Conservation (phyloP, 2,113 vertebrate species). For the Phycodurus eques region DNA sequence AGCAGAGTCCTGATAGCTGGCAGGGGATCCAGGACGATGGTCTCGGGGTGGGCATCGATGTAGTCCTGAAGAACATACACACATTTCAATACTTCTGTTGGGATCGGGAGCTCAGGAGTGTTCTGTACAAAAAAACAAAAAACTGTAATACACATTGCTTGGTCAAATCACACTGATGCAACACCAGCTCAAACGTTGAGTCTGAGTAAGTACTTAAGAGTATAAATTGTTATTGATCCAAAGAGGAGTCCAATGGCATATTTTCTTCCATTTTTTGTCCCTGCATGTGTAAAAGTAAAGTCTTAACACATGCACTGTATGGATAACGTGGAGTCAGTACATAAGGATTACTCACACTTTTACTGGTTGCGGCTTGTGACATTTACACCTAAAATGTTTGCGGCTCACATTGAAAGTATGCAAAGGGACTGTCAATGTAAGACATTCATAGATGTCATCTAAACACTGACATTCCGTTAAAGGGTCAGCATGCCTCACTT, state of each 20-base stretch:
- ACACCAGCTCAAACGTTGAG: background rate
- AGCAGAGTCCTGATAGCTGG: constrained; percentile 94
- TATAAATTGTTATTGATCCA: background rate
- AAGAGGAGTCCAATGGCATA: background rate
- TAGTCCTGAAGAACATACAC: constrained; percentile 82
- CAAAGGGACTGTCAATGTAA: background rate
- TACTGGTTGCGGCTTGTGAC: background rate
- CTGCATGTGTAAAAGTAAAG: background rate
- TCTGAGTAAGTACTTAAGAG: background rate
- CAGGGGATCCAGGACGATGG: constrained; percentile 94
- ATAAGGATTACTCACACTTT: background rate
- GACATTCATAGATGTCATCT: background rate
- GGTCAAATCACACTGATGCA: background rate
- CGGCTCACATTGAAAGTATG: background rate
- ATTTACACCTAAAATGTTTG: constrained; percentile 8
- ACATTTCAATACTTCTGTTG: background rate
- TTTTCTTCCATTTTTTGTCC: background rate
- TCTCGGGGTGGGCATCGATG: constrained; percentile 95
- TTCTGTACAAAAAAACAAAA: background rate
- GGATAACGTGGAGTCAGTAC: background rate
- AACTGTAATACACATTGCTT: background rate
- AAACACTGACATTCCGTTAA: constrained; percentile 20
- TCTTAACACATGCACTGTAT: too few species aligned
- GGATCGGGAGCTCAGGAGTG: background rate
- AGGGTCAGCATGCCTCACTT: constrained; percentile 23